Evolutionary conservation across 1,140 invertebrate genomes (phyloP), one percentile per base, ranked within the genome.

Genomic region (Scaptomyza graminum): DNA sequence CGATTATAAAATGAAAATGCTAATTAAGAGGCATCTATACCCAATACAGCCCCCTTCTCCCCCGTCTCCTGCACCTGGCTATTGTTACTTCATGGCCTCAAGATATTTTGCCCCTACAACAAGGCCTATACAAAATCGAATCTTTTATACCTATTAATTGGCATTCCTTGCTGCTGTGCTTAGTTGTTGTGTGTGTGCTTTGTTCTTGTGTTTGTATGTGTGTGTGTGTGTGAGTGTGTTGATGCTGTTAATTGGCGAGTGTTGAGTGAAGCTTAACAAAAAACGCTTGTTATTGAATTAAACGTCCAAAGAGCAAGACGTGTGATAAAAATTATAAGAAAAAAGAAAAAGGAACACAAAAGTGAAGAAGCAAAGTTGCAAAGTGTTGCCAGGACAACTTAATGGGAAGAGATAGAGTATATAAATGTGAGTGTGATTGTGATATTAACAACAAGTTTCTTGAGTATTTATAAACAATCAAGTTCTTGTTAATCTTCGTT

Each of bases 181-280:
- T 65, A 66, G 62, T 71, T 74, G 62, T 81, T 79, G 64, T 62
- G 71, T 62, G 67, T 74, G 65, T 77, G 76, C 67, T 62, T 71
- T 74, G 59, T 81, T 79, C 2, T 1, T 18, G 18, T 31, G 54
- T 12, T 2, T 11, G 34, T 16, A 39, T 2, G 12, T 39, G 37
- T n/a, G 9, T 12, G 5, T 39, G 34, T 39, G 37, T 22, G 15
- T 18, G 11, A 31, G 47, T 22, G 47, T 18, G 46, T 54, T 50
- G 18, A 67, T 60, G 61, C 69, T 62, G 74, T 54, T 66, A 84
- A 84, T 84, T 74, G 71, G 62, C 47, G 47, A 57, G 62, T 72
- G 69, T 54, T 63, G 43, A 72, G 44, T 55, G 52, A 56, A 28
- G 67, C 68, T 76, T 69, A 55, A 68, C 1, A 34, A 34, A 76